Percentiles rank a stretch among this genome's conserved stretches.
These are phyloP conservation scores for Amiota mariae DNA, from an alignment of 2,888 invertebrate genomes.

Conservation along the genomic window DNA sequence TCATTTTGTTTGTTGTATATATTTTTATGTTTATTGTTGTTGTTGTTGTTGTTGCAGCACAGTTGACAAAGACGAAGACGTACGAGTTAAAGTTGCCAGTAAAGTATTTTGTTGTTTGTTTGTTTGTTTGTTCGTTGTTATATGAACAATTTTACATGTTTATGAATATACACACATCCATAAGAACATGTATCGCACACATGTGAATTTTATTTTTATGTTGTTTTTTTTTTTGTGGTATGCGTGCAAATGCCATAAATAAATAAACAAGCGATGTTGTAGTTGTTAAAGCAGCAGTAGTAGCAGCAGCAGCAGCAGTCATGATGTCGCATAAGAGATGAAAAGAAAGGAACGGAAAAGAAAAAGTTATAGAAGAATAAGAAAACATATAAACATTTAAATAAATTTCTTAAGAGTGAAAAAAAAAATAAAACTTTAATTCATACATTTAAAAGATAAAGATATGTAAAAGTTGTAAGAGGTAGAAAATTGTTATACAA, in stretches of 20 bases:
- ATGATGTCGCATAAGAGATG: not conserved
- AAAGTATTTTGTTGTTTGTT: not conserved
- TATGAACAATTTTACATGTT: conserved; percentile 33
- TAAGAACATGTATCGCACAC: not conserved
- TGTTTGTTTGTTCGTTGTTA: not conserved
- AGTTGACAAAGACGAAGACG: conserved; percentile 46
- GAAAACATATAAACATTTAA: not conserved
- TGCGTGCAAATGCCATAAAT: conserved; percentile 57
- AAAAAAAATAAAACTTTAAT: not conserved
- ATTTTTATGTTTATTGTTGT: conserved; percentile 40
- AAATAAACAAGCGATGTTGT: conserved; percentile 47
- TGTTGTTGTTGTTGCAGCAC: conserved; percentile 17
- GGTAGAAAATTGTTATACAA: too few relatives aligned
- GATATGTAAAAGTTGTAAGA: too few relatives aligned
- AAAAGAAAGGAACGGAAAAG: not conserved
- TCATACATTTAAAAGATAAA: too few relatives aligned
- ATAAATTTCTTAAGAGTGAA: not conserved
- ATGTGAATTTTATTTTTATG: conserved; percentile 16
- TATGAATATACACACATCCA: conserved; percentile 26
- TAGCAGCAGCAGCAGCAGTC: not conserved
- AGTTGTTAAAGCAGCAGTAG: not conserved
- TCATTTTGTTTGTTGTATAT: too few relatives aligned
- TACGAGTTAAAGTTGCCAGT: conserved; percentile 42
- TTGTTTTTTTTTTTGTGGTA: conserved; percentile 27
- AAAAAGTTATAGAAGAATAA: not conserved